Conservation (phyloP, 2,888 invertebrate species). For the Rhaphigaster nebulosa region DNA sequence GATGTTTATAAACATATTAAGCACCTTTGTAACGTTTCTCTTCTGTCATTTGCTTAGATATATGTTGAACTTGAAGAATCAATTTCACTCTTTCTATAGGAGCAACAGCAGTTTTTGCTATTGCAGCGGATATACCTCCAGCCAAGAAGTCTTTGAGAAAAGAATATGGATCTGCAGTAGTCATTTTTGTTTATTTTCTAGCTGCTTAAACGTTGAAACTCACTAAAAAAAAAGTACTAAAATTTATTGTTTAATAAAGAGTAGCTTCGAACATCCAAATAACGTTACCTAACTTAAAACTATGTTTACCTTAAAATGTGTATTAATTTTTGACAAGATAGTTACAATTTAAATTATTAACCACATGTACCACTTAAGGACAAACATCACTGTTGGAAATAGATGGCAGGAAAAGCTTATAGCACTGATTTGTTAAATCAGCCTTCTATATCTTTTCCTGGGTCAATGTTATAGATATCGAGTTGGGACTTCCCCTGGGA, state of each 20-base stretch:
- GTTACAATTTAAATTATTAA: not conserved
- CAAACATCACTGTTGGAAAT: not conserved
- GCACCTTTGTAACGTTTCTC: slow-evolving; percentile 78
- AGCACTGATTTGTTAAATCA: not conserved
- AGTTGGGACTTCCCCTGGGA: too few relatives aligned
- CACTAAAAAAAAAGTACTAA: not conserved
- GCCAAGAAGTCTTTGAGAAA: slow-evolving; percentile 76
- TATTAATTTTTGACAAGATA: not conserved
- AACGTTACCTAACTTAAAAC: not conserved
- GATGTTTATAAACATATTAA: not conserved
- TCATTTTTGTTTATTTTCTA: slow-evolving; percentile 20
- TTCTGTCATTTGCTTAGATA: slow-evolving; percentile 75
- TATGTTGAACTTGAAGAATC: slow-evolving; percentile 78
- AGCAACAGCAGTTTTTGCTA: slow-evolving; percentile 80
- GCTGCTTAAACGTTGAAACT: not conserved
- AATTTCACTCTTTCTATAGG: slow-evolving; percentile 82
- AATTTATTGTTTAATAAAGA: not conserved
- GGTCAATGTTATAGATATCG: not conserved
- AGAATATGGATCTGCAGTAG: slow-evolving; percentile 58
- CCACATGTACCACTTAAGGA: not conserved
- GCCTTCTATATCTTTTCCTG: not conserved
- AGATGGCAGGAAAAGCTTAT: not conserved
- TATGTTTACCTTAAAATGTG: not conserved
- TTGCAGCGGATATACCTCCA: slow-evolving; percentile 78
- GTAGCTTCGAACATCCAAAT: not conserved